Evolutionary conservation across 2,888 invertebrate genomes (phyloP).

Genomic region (Caenorhabditis sp.): DNA sequence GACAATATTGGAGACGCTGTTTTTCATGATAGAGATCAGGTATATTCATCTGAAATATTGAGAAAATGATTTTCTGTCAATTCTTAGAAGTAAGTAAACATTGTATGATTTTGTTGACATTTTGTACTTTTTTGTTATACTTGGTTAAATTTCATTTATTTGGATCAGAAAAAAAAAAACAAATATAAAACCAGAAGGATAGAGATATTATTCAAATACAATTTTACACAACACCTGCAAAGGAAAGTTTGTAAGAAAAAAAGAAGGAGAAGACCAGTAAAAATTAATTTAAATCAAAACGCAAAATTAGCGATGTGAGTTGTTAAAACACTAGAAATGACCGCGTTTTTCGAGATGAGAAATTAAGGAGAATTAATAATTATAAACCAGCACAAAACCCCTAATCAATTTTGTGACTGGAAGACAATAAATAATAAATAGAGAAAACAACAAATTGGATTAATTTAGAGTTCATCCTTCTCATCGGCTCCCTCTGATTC

Average conservation of each 20-base stretch:
- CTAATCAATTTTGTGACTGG: conserved; percentile 3
- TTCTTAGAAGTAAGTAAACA: neutral
- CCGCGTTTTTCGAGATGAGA: conserved; percentile 44
- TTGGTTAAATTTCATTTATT: neutral
- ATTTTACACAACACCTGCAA: conserved; percentile 9
- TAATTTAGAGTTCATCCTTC: conserved; percentile 68
- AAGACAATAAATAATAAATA: neutral
- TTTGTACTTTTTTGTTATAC: neutral
- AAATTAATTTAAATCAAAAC: neutral
- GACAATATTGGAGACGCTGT: conserved; percentile 63
- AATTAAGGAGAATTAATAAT: conserved; percentile 6
- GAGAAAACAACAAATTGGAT: conserved; percentile 10
- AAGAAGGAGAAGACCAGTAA: conserved; percentile 5
- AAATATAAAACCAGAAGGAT: neutral
- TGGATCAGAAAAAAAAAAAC: neutral
- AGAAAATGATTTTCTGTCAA: neutral
- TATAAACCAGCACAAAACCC: neutral
- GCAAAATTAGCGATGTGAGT: conserved; percentile 2
- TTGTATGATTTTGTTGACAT: neutral
- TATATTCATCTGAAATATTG: neutral
- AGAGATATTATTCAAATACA: neutral
- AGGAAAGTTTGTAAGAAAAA: neutral
- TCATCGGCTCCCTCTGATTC: conserved; percentile 48
- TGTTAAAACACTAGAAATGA: conserved; percentile 43
- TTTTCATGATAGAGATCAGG: conserved; percentile 61